These are phyloP conservation scores for Rhizomys pruinosus DNA, from an alignment of 2,113 vertebrate species.

Conservation along the genomic window DNA sequence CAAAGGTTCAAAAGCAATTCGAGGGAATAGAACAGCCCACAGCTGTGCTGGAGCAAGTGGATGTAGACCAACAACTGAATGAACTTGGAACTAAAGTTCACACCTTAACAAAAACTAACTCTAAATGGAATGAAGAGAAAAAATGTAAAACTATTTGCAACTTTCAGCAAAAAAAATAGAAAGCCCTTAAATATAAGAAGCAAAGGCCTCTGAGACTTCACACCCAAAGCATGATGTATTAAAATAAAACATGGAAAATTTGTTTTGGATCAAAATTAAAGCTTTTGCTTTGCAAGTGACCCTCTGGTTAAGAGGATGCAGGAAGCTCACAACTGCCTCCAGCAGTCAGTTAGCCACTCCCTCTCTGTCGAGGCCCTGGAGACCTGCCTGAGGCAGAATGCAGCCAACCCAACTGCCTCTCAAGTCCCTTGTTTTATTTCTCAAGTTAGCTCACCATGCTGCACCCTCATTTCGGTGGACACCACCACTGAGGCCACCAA, in stretches of 20 bases:
- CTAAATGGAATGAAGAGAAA: background rate
- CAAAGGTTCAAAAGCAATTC: background rate
- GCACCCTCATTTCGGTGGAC: too few species aligned
- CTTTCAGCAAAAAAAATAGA: background rate
- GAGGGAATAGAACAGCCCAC: background rate
- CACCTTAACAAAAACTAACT: background rate
- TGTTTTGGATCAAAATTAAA: background rate
- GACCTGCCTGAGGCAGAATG: background rate
- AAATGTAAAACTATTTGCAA: background rate
- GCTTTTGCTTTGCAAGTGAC: background rate
- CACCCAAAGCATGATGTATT: background rate
- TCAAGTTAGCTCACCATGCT: background rate
- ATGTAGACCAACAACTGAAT: background rate
- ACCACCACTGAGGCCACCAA: background rate
- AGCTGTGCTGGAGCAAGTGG: background rate
- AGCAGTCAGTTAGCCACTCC: background rate
- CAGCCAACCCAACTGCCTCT: background rate
- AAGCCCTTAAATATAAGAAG: background rate
- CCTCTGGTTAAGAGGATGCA: background rate
- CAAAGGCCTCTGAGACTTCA: background rate
- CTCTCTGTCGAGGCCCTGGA: background rate
- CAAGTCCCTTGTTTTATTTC: background rate
- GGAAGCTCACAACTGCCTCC: background rate
- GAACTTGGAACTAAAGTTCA: background rate
- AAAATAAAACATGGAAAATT: background rate